Evolutionary conservation across 2,797 vertebrate genomes (phyloP), one percentile per base, ranked within the genome.

Genomic region (Notolabrus celidotus): DNA sequence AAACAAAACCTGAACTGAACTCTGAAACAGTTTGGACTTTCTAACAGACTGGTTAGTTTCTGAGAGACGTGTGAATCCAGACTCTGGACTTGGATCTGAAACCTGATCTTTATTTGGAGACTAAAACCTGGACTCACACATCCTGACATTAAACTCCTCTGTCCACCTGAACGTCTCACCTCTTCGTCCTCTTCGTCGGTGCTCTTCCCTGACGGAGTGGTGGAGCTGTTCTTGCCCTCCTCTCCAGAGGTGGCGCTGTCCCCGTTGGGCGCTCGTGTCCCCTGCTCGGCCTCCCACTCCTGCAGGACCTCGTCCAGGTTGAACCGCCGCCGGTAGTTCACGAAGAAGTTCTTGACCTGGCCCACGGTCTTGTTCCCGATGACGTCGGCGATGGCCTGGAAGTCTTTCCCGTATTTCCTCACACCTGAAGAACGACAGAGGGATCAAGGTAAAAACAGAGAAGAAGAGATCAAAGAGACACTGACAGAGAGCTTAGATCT

Each of bases 271-370:
- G 96, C 94, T 74, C 88, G 94, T 52, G 96, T 97, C 89, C 97
- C 98, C 91, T 97, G 97, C 93, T 99, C 98, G 14, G 98, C 97
- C 95, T 98, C 97, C 98, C 98, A 99, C 93, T 99, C 98, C 94
- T 98, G 97, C 88, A 99, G 96, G 91, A 99, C 98, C 94, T 99
- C 98, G 93, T 99, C 98, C 94, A 99, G 94, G 95, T 99, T 99
- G 95, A 99, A 99, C 57, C 98, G 95, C 75, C 98, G 96, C 79
- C 98, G 97, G 94, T 99, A 99, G 95, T 99, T 99, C 90, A 99
- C 97, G 83, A 99, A 99, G 94, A 99, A 99, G 94, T 99, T 99
- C 94, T 99, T 99, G 88, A 99, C 97, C 95, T 51, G 49, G 1
- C 97, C 97, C 90, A 99, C 94, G 73, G 97, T 99, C 95, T 99